Evolutionary conservation across 2,888 invertebrate genomes (phyloP).

Genomic region (Leucoma salicis): DNA sequence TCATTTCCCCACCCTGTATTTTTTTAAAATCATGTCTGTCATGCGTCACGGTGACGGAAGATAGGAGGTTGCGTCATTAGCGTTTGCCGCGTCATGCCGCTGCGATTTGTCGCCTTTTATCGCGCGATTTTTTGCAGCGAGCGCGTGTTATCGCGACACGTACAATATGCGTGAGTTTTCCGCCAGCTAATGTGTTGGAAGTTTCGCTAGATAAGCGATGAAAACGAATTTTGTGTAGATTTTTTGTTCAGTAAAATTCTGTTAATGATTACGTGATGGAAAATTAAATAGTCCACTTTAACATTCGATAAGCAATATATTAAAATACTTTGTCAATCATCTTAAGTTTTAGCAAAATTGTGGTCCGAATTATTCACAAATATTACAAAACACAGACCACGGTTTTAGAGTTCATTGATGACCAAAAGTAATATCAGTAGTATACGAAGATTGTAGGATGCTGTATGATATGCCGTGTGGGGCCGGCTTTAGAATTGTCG

Average conservation of each 20-base stretch:
- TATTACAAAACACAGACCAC: too few species aligned
- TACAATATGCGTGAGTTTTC: conserved; percentile 74
- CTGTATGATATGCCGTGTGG: too few species aligned
- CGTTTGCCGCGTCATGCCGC: conserved; percentile 63
- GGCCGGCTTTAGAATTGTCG: too few species aligned
- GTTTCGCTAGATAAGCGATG: conserved; percentile 68
- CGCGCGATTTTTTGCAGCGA: conserved; percentile 63
- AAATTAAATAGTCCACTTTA: neutral
- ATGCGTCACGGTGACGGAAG: conserved; percentile 59
- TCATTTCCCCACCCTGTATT: conserved; percentile 43
- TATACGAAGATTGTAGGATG: too few species aligned
- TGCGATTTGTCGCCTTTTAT: conserved; percentile 80
- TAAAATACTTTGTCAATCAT: too few species aligned
- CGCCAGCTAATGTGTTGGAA: conserved; percentile 73
- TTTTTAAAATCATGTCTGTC: conserved; percentile 59
- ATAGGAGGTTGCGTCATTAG: conserved; percentile 75
- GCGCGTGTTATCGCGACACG: conserved; percentile 65
- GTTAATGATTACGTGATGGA: conserved; percentile 23
- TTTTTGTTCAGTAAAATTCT: conserved; percentile 47
- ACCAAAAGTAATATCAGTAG: too few species aligned
- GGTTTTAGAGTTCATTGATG: too few species aligned
- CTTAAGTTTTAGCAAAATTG: too few species aligned
- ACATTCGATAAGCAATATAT: neutral
- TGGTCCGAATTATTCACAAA: too few species aligned
- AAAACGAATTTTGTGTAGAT: conserved; percentile 60